These are phyloP conservation scores for Psammodynastes pulverulentus DNA, from an alignment of 2,113 vertebrate genomes.

Conservation along the genomic window DNA sequence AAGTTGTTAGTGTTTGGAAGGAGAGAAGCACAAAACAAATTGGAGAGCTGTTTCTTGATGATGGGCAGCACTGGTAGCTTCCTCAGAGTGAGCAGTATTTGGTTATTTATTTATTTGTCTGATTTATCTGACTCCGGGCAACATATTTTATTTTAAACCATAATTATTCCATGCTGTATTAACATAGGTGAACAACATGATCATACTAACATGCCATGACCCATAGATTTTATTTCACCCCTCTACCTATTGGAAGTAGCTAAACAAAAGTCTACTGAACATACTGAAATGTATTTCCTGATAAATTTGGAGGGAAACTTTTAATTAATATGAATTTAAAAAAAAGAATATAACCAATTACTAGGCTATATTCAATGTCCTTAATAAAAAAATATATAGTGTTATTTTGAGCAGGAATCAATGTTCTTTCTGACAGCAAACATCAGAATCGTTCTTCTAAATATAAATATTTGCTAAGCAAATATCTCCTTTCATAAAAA, in stretches of 20 bases:
- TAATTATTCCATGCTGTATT: background rate
- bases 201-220: background rate
- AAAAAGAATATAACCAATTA: background rate
- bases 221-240: background rate
- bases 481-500: constrained; percentile 45
- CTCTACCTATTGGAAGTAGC: background rate
- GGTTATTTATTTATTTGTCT: background rate
- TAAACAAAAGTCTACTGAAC: background rate
- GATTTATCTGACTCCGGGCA: background rate
- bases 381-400: background rate
- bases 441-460: background rate
- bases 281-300: background rate
- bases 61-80: constrained; percentile 21
- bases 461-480: constrained; percentile 50
- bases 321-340: background rate
- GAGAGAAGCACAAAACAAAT: constrained; percentile 56
- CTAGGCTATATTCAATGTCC: background rate
- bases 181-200: background rate
- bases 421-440: background rate
- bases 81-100: background rate
- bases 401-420: background rate
- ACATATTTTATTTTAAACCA: background rate
- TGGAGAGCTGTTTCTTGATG: constrained; percentile 29
- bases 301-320: background rate
- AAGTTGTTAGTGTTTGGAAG: constrained; percentile 67